Evolutionary conservation across 1,140 invertebrate species (phyloP).

Genomic region (Hetaerina americana): DNA sequence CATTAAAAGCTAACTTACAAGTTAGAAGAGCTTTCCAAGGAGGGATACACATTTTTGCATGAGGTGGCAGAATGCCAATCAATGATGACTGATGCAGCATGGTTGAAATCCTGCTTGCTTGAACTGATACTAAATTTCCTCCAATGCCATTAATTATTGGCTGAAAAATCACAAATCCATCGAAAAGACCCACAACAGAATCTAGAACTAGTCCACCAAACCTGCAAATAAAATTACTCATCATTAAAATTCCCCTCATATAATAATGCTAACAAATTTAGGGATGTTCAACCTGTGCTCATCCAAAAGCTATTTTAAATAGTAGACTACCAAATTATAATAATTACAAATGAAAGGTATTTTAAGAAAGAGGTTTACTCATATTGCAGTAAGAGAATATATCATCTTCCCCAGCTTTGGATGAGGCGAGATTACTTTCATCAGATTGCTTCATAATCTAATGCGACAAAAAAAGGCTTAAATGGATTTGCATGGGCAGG

Average conservation of each 20-base stretch:
- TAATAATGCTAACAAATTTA: conserved; percentile 8
- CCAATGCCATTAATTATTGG: conserved; percentile 92
- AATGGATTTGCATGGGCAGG: too few relatives aligned
- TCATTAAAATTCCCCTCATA: conserved; percentile 9
- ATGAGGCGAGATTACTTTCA: too few relatives aligned
- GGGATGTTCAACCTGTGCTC: too few relatives aligned
- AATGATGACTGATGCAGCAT: conserved; percentile 72
- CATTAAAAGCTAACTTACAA: not conserved
- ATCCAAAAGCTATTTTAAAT: too few relatives aligned
- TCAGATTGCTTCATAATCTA: too few relatives aligned
- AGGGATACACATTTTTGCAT: conserved; percentile 56
- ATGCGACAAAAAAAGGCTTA: too few relatives aligned
- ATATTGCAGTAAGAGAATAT: too few relatives aligned
- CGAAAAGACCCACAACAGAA: conserved; percentile 53
- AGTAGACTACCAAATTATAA: too few relatives aligned
- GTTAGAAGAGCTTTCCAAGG: conserved; percentile 67
- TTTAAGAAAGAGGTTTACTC: too few relatives aligned
- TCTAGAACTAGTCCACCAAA: conserved; percentile 69
- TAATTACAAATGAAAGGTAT: too few relatives aligned
- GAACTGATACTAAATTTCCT: conserved; percentile 94
- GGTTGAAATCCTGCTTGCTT: conserved; percentile 87
- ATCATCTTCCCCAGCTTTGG: too few relatives aligned
- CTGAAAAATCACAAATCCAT: conserved; percentile 77
- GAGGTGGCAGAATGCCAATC: conserved; percentile 60
- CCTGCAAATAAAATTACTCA: conserved; percentile 30